A percentile compares a stretch with the other conserved stretches of the same genome.
Conservation (phyloP, 2,113 vertebrate genomes). For the Carettochelys insculpta region DNA sequence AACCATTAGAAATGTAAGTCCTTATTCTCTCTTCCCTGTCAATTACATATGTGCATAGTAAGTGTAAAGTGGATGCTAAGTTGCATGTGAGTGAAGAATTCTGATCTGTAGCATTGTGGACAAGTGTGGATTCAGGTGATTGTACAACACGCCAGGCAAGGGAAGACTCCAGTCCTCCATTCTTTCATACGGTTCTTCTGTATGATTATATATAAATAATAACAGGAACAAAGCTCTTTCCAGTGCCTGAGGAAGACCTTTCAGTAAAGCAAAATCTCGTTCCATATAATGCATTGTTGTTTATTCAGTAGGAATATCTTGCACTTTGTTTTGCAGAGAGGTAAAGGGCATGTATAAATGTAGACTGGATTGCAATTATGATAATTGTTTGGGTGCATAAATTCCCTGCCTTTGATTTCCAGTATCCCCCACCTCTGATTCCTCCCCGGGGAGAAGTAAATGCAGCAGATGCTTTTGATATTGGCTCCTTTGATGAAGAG, state of each 20-base stretch:
- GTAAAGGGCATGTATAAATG: fast-evolving
- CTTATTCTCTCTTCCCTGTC: background rate
- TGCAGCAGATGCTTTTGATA: slow-evolving; percentile 96
- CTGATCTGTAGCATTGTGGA: fast-evolving
- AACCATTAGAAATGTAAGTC: background rate
- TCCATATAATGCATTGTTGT: fast-evolving
- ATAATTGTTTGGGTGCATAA: background rate
- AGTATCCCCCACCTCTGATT: slow-evolving; percentile 95
- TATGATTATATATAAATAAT: background rate
- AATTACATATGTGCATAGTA: background rate
- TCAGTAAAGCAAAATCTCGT: background rate
- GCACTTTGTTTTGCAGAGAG: background rate
- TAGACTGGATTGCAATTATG: background rate
- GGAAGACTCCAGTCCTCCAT: background rate
- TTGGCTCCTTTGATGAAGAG: slow-evolving; percentile 97
- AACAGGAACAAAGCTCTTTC: background rate
- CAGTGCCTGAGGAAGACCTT: background rate
- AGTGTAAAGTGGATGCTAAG: background rate
- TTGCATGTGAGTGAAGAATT: background rate
- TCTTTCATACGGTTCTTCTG: background rate
- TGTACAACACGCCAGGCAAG: background rate
- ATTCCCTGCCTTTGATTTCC: background rate
- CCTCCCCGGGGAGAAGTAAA: slow-evolving; percentile 97
- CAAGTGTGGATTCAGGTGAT: background rate
- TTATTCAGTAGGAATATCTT: background rate